phyloP scores from a whole-genome alignment of 1,140 invertebrate species.

The Radopholus similis region DNA sequence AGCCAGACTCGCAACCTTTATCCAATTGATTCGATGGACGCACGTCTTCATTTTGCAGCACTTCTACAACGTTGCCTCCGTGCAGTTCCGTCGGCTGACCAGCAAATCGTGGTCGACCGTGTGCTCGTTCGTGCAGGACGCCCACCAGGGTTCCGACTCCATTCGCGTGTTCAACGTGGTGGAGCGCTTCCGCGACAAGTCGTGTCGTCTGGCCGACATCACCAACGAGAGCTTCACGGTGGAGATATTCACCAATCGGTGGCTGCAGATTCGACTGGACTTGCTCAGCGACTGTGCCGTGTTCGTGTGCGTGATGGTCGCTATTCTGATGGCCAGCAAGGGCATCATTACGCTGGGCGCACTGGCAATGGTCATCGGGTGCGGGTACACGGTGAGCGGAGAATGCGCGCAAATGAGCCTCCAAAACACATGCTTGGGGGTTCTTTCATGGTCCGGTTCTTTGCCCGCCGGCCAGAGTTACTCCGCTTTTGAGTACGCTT shows the following conservation, averaged over 20 bases:
- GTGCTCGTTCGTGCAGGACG: conserved; percentile 34
- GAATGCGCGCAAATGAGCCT: too few relatives aligned
- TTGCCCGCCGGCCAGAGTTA: too few relatives aligned
- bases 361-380: conserved; percentile 24
- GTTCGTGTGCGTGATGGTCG: conserved; percentile 18
- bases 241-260: conserved; percentile 31
- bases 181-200: conserved; percentile 21
- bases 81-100: conserved; percentile 33
- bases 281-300: conserved; percentile 14
- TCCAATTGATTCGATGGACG: conserved; percentile 25
- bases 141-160: conserved; percentile 24
- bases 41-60: conserved; percentile 20
- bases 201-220: conserved; percentile 1
- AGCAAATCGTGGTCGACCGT: conserved; percentile 19
- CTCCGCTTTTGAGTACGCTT: too few relatives aligned
- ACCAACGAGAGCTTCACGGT: conserved; percentile 20
- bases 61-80: conserved; percentile 33
- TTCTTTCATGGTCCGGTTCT: too few relatives aligned
- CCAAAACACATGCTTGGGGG: too few relatives aligned
- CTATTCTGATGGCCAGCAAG: conserved; percentile 16
- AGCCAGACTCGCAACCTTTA: conserved; percentile 59
- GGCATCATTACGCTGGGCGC: conserved; percentile 18
- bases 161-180: conserved; percentile 32
- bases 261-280: conserved; percentile 25
- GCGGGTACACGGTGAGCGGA: conserved; percentile 16